These are phyloP conservation scores for Virgularia gustaviana DNA, from an alignment of 92 coral and sea anemone genomes.

Conservation along the genomic window DNA sequence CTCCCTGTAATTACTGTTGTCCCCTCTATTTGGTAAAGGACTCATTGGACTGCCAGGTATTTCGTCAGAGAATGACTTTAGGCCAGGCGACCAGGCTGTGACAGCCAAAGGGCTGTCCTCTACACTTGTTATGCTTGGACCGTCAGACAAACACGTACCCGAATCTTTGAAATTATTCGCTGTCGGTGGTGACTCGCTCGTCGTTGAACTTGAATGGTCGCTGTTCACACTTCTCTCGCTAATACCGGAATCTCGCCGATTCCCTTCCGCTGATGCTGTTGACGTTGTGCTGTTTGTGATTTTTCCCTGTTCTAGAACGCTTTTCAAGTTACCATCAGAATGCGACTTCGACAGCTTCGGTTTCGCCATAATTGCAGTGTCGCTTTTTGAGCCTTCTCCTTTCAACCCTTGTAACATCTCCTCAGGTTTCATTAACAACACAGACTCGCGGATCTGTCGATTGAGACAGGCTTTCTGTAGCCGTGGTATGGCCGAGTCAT, in stretches of 20 bases:
- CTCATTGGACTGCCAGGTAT: slow-evolving; percentile 21
- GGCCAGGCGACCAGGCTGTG: slow-evolving; percentile 22
- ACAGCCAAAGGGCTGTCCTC: slow-evolving; percentile 38
- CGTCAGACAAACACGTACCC: slow-evolving; percentile 25
- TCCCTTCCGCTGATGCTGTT: slow-evolving; percentile 28
- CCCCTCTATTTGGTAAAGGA: not conserved
- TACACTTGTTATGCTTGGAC: slow-evolving; percentile 29
- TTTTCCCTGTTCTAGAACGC: slow-evolving; percentile 62
- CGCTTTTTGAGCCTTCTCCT: slow-evolving; percentile 4
- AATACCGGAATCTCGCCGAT: slow-evolving; percentile 91
- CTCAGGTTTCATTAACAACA: slow-evolving; percentile 60
- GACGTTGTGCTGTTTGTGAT: too few relatives aligned
- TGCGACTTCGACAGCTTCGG: slow-evolving; percentile 22
- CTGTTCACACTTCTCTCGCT: slow-evolving; percentile 79
- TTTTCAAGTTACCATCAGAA: slow-evolving; percentile 72
- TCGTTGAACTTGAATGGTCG: slow-evolving; percentile 42
- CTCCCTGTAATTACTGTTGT: not conserved
- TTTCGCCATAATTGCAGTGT: too few relatives aligned
- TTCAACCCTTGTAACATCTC: not conserved
- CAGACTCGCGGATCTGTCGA: slow-evolving; percentile 87
- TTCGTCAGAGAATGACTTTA: not conserved
- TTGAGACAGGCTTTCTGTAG: slow-evolving; percentile 77
- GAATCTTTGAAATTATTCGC: slow-evolving; percentile 26
- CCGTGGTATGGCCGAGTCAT: slow-evolving; percentile 74
- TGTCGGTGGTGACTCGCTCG: slow-evolving; percentile 64